Evolutionary conservation across 1,140 invertebrate genomes (phyloP), one percentile per base, ranked within the genome.

Genomic region (Tyrophagus putrescentiae): DNA sequence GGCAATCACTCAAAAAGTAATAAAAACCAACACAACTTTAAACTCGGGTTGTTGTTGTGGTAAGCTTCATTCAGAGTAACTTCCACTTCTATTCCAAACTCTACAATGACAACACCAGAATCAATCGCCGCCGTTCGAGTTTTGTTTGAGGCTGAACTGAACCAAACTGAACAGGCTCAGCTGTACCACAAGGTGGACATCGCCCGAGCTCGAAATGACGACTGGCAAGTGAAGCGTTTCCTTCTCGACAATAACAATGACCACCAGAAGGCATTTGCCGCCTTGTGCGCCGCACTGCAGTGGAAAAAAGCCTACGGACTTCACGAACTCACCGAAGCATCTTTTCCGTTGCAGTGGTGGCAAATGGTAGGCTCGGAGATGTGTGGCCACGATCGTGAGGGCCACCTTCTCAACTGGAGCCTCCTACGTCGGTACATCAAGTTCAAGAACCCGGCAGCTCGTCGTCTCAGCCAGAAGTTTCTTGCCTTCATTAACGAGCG

Each of bases 221-320:
- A 87, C 70, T 69, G 77, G 6, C 87, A 82, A 80, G 69, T 86
- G 4, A 71, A 71, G 59, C 71, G 83, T 45, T 88, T 87, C 69
- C 71, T 88, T 27, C 74, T 81, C 62, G 80, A 83, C 69, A 72
- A 78, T 65, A 71, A 72, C 36, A 77, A 84, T 61, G n/a, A n/a
- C n/a, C 64, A 80, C 66, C 73, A 80, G 65, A 68, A 77, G 59
- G 77, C 86, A 0, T 71, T 84, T 1, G 77, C 79, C 18, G 86
- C 91, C 80, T 72, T 92, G 1, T 84, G 84, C 78, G 82, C 84
- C 4, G 44, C 44, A 21, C 7, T 48, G 44, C 44, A 48, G 18
- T 48, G 44, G 44, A 48, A 48, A n/a, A 6, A 48, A 6, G 5
- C 6, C 13, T 48, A 27, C 44, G 44, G 44, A 6, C n/a, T 48